Evolutionary conservation across 2,797 vertebrate species (phyloP).

Genomic region (Kryptopterus vitreolus): DNA sequence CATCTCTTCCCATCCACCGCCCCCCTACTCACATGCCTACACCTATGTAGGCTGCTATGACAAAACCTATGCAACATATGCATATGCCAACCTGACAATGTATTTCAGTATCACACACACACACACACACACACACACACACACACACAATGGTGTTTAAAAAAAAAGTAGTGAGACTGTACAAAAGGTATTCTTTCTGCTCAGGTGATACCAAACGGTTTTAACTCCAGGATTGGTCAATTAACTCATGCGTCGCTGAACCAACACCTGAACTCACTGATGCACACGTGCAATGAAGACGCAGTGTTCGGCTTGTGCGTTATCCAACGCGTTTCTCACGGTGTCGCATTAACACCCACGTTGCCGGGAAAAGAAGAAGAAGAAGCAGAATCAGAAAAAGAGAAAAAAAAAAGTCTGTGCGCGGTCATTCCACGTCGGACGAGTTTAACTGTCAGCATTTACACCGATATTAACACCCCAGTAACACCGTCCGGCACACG

Average conservation of each 20-base stretch:
- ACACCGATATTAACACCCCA: neutral
- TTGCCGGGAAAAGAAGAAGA: too few species aligned
- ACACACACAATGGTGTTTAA: neutral
- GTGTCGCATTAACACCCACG: constrained; percentile 1
- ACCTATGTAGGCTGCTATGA: neutral
- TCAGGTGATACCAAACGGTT: neutral
- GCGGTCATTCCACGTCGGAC: too few species aligned
- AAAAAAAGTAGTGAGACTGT: too few species aligned
- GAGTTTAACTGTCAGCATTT: neutral
- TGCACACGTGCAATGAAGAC: neutral
- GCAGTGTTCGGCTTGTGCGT: neutral
- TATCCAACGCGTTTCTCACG: neutral
- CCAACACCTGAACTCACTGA: neutral
- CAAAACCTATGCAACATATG: constrained; percentile 3
- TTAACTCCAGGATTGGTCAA: neutral
- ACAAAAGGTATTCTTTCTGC: neutral
- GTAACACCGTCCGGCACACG: neutral
- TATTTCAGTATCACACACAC: neutral
- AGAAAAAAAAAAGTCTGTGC: too few species aligned
- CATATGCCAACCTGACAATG: neutral
- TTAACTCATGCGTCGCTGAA: neutral
- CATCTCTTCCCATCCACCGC: neutral
- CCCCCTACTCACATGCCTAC: neutral
- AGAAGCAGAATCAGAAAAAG: too few species aligned
- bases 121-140: neutral